phyloP scores from a whole-genome alignment of 1,140 invertebrate genomes.

The Platorchestia sp. region DNA sequence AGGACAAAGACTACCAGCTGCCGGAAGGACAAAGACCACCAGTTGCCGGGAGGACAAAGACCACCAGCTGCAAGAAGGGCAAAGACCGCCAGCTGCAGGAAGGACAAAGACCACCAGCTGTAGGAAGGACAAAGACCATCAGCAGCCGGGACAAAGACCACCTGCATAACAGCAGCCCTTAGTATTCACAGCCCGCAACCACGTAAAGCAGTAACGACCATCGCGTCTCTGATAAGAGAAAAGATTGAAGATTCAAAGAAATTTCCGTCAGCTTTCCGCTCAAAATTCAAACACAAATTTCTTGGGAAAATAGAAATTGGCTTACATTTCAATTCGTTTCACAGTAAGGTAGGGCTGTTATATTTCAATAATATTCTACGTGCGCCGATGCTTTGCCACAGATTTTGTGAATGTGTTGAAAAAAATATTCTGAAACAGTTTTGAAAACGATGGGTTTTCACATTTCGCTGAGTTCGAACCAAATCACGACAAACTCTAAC shows the following conservation, averaged over 20 bases:
- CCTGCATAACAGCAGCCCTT: background rate
- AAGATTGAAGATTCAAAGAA: background rate
- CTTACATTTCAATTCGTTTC: background rate
- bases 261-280: background rate
- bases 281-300: background rate
- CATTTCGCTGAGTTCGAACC: background rate
- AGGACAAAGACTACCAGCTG: no score
- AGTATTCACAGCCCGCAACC: background rate
- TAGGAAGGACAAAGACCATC: no score
- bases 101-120: no score
- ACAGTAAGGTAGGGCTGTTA: background rate
- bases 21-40: no score
- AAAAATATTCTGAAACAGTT: background rate
- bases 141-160: no score
- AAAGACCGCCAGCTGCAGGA: no score
- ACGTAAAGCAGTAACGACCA: background rate
- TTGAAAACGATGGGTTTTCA: background rate
- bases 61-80: no score
- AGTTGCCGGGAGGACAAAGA: no score
- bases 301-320: background rate
- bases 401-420: background rate
- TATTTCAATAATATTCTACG: background rate
- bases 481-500: background rate
- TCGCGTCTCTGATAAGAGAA: background rate
- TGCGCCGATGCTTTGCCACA: background rate